A percentile compares a stretch with the other conserved stretches of the same genome.
Evolutionary conservation across 2,797 vertebrate species (phyloP).

Genomic region (Ispidina picta): DNA sequence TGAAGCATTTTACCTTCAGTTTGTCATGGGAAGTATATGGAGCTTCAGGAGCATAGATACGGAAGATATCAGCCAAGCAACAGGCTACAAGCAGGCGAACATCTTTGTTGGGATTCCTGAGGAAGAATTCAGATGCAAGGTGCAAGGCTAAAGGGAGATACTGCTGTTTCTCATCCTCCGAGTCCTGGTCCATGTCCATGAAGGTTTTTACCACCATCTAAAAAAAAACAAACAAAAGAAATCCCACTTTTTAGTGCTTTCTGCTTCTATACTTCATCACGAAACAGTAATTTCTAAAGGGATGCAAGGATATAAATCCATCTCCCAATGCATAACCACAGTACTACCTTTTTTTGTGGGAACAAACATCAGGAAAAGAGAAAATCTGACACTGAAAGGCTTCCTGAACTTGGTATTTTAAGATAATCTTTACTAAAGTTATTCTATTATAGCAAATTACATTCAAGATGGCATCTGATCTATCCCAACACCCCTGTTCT

Average conservation of each 20-base stretch:
- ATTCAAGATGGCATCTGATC: neutral
- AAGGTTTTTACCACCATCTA: constrained; percentile 99
- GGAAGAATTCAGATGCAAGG: constrained; percentile 98
- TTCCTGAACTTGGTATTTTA: neutral
- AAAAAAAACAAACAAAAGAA: constrained; percentile 13
- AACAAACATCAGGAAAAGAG: neutral
- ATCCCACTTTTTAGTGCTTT: neutral
- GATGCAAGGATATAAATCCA: neutral
- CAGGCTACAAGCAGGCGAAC: constrained; percentile 97
- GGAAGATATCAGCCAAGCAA: constrained; percentile 98
- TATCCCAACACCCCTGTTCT: neutral
- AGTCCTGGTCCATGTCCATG: constrained; percentile 99
- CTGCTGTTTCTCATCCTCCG: constrained; percentile 98
- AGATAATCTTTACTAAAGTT: neutral
- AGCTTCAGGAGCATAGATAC: constrained; percentile 98
- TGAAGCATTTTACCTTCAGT: constrained; percentile 88
- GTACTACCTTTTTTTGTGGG: neutral
- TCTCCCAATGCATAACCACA: neutral
- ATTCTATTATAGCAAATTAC: neutral
- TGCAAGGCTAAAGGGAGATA: constrained; percentile 97
- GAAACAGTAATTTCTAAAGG: neutral
- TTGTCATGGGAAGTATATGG: constrained; percentile 99
- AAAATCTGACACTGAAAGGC: neutral
- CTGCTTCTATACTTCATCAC: neutral
- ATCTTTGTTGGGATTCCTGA: constrained; percentile 99